Percentiles rank a stretch among this genome's conserved stretches.
phyloP scores from a whole-genome alignment of 2,888 invertebrate genomes.

The Tethea ocularis region DNA sequence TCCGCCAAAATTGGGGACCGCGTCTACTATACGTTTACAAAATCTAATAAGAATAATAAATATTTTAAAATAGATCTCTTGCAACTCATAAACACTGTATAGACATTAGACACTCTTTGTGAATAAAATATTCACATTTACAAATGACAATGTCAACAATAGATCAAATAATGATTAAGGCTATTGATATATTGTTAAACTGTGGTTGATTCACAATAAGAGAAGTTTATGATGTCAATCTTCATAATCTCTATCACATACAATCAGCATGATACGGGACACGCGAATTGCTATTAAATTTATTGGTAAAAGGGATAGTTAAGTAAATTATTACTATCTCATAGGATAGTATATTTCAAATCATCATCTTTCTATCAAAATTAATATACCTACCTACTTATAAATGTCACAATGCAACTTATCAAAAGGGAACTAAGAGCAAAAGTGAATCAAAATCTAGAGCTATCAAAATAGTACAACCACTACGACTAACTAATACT shows the following conservation, averaged over 20 bases:
- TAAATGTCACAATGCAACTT: too few relatives aligned
- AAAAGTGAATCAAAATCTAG: too few relatives aligned
- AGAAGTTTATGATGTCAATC: slow-evolving; percentile 58
- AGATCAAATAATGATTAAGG: background rate
- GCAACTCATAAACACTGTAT: background rate
- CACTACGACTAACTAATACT: too few relatives aligned
- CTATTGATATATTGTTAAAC: background rate
- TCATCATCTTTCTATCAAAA: too few relatives aligned
- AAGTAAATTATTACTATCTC: slow-evolving; percentile 20
- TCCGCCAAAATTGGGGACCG: slow-evolving; percentile 58
- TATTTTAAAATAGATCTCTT: background rate
- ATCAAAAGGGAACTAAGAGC: too few relatives aligned
- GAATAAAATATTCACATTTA: background rate
- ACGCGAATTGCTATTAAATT: slow-evolving; percentile 54
- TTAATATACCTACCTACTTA: too few relatives aligned
- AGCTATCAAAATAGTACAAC: too few relatives aligned
- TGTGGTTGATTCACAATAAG: background rate
- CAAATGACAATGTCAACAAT: background rate
- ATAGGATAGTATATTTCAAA: too few relatives aligned
- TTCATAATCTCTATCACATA: slow-evolving; percentile 57
- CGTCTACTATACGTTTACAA: slow-evolving; percentile 28
- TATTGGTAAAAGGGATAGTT: slow-evolving; percentile 40
- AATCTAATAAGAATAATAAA: slow-evolving; percentile 7
- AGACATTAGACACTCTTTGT: too few relatives aligned
- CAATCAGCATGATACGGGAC: slow-evolving; percentile 68